phyloP scores from a whole-genome alignment of 2,888 invertebrate genomes.

The Gortyna flavago region DNA sequence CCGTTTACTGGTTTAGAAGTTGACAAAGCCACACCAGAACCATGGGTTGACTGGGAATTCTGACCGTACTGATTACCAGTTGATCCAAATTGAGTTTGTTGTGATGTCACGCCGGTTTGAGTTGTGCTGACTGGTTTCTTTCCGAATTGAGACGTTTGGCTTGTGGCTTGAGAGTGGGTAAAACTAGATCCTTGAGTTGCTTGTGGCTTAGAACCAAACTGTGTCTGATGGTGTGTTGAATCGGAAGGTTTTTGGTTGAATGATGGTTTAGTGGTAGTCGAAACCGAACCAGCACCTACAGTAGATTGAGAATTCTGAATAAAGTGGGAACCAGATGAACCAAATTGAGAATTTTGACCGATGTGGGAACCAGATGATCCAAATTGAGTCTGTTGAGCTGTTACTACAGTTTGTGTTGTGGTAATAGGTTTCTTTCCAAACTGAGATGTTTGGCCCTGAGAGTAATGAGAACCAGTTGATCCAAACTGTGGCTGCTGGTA shows the following conservation, averaged over 20 bases:
- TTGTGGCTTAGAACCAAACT: conserved; percentile 16
- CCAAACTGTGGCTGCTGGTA: conserved; percentile 30
- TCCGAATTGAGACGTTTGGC: conserved; percentile 30
- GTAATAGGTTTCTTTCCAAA: conserved; percentile 28
- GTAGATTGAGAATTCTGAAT: conserved; percentile 9
- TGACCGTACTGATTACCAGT: conserved; percentile 2
- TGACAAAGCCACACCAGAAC: neutral
- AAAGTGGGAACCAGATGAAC: conserved; percentile 13
- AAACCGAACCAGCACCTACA: neutral
- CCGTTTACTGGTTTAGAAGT: conserved; percentile 9
- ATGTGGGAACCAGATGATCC: conserved; percentile 17
- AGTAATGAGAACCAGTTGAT: conserved; percentile 11
- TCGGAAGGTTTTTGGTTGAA: conserved; percentile 8
- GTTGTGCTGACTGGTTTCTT: conserved; percentile 23
- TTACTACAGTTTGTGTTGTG: conserved; percentile 3
- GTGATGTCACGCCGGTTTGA: conserved; percentile 28
- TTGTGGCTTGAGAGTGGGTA: conserved; percentile 17
- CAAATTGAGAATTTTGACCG: conserved; percentile 14
- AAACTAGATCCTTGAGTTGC: conserved; percentile 28
- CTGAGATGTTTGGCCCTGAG: conserved; percentile 32
- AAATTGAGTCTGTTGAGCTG: conserved; percentile 33
- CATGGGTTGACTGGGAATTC: neutral
- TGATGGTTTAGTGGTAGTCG: neutral
- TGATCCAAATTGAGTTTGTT: conserved; percentile 33
- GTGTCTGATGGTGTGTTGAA: conserved; percentile 23